Percentiles rank a stretch among this genome's conserved stretches.
Evolutionary conservation across 1,140 invertebrate species (phyloP).

Genomic region (Aradophagus sp.): DNA sequence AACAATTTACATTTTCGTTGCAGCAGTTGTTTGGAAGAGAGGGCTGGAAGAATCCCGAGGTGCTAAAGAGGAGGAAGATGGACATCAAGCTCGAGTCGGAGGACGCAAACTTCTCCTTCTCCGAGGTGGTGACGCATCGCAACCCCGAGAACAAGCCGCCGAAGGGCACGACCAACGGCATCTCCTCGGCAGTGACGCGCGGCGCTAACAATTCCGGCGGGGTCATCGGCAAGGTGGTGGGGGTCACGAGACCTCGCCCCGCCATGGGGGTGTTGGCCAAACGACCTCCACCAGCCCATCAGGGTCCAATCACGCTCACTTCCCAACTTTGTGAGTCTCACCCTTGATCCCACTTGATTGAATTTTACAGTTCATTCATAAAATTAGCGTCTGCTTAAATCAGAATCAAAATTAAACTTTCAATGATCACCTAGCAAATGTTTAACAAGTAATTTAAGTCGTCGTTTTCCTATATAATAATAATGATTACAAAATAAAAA

Average conservation of each 20-base stretch:
- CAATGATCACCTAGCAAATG: no score
- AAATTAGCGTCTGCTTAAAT: no score
- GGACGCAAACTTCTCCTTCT: constrained; percentile 77
- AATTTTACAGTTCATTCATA: no score
- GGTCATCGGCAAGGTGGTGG: constrained; percentile 62
- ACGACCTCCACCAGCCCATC: constrained; percentile 62
- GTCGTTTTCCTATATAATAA: no score
- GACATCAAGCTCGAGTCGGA: constrained; percentile 82
- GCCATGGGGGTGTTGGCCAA: constrained; percentile 65
- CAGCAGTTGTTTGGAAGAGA: constrained; percentile 35
- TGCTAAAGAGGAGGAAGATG: constrained; percentile 78
- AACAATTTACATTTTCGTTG: no score
- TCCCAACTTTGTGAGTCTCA: constrained; percentile 73
- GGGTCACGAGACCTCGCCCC: constrained; percentile 67
- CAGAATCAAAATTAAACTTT: no score
- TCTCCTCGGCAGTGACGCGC: constrained; percentile 41
- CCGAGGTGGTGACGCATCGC: constrained; percentile 58
- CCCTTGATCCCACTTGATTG: no score
- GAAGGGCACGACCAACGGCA: constrained; percentile 60
- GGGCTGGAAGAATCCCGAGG: constrained; percentile 71
- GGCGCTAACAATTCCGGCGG: constrained; percentile 59
- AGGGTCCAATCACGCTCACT: constrained; percentile 73
- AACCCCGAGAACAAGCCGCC: constrained; percentile 55
- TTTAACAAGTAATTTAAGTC: no score
- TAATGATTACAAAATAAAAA: no score